Evolutionary conservation across 2,888 invertebrate species (phyloP).

Genomic region (Drosophila seclusa): DNA sequence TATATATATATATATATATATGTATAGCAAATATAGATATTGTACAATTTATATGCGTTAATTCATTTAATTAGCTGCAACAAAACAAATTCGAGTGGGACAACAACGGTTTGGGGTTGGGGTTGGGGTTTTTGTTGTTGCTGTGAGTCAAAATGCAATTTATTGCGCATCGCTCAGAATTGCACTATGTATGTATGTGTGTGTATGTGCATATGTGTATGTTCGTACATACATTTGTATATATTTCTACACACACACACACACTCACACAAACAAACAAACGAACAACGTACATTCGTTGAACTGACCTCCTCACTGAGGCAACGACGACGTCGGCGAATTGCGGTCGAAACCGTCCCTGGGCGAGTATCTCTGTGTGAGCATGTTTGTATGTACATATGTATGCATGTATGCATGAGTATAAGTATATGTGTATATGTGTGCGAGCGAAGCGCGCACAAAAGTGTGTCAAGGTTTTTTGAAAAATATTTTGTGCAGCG

Average conservation of each 20-base stretch:
- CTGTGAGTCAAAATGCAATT: conserved; percentile 62
- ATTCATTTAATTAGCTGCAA: conserved; percentile 63
- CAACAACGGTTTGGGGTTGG: neutral
- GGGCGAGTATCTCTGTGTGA: conserved; percentile 69
- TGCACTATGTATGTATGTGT: conserved; percentile 27
- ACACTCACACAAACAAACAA: conserved; percentile 7
- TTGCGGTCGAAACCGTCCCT: conserved; percentile 83
- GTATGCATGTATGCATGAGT: conserved; percentile 39
- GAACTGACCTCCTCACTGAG: conserved; percentile 74
- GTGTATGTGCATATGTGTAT: conserved; percentile 11
- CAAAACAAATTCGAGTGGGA: conserved; percentile 17
- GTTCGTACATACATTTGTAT: conserved; percentile 12
- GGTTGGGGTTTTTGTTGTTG: neutral
- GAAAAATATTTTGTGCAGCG: conserved; percentile 81
- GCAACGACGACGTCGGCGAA: conserved; percentile 64
- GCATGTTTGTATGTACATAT: conserved; percentile 21
- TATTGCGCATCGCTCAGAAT: conserved; percentile 71
- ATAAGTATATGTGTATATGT: conserved; percentile 43
- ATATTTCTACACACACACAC: conserved; percentile 6
- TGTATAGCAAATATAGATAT: conserved; percentile 38
- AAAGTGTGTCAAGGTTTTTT: conserved; percentile 84
- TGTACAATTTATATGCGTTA: conserved; percentile 49
- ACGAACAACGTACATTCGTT: conserved; percentile 62
- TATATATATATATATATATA: neutral
- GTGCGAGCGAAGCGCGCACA: conserved; percentile 69